Evolutionary conservation across 2,888 invertebrate genomes (phyloP).

Genomic region (Adela reaumurella): DNA sequence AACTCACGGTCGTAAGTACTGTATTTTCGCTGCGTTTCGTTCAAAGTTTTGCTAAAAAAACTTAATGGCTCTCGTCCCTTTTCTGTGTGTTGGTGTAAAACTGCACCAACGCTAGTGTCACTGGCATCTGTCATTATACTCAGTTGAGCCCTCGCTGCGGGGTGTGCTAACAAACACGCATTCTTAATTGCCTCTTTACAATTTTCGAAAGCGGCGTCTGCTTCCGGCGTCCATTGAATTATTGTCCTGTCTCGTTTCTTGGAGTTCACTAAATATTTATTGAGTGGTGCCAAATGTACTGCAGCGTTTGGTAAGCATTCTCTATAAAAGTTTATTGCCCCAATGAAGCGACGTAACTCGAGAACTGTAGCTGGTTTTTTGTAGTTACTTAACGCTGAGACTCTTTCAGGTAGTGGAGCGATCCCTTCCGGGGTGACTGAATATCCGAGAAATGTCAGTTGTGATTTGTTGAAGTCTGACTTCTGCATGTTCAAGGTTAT

Average conservation of each 20-base stretch:
- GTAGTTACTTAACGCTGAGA: conserved; percentile 4
- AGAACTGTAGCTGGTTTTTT: conserved; percentile 5
- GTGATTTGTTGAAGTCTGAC: conserved; percentile 9
- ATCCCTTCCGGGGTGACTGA: conserved; percentile 3
- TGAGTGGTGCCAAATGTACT: conserved; percentile 1
- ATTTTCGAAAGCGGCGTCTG: conserved; percentile 4
- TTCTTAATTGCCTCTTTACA: conserved; percentile 4
- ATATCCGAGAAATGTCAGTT: conserved; percentile 6
- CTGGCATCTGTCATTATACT: conserved; percentile 9
- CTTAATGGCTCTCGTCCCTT: conserved; percentile 7
- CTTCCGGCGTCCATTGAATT: conserved; percentile 5
- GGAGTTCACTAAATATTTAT: conserved; percentile 5
- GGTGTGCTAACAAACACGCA: conserved; percentile 1
- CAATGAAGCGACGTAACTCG: conserved; percentile 8
- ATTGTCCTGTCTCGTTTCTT: conserved; percentile 9
- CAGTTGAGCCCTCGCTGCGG: conserved; percentile 1
- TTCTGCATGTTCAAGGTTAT: conserved; percentile 14
- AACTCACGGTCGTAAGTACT: conserved; percentile 10
- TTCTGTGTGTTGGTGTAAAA: conserved; percentile 5
- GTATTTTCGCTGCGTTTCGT: conserved; percentile 7
- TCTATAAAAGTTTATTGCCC: conserved; percentile 9
- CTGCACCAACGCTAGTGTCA: conserved; percentile 5
- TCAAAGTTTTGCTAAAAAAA: conserved; percentile 9
- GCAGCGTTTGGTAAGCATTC: conserved; percentile 5
- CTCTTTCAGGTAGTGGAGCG: conserved; percentile 4